Evolutionary conservation across 2,113 vertebrate species (phyloP), one percentile per base, ranked within the genome.

Genomic region (Ammodytes marinus): DNA sequence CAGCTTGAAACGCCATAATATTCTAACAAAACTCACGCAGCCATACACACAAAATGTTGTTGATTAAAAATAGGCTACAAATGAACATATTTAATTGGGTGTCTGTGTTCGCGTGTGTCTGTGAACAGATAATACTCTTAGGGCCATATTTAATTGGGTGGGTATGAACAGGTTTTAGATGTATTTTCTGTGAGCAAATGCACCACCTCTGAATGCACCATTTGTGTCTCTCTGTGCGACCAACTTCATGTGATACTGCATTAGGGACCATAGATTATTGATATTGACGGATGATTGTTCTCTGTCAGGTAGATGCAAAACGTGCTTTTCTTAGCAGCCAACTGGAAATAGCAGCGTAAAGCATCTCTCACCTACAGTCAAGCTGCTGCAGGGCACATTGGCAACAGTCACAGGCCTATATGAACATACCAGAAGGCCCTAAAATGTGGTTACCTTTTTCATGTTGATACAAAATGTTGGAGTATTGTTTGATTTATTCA

Each of bases 291-390:
- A 52, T 37, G 46, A 61, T 71, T 12, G 10, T 27, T 80, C 35
- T 74, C n/a, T 91, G 37, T 57, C 85, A 85, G 37, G 76, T 63
- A 79, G 49, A 74, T 77, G 85, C 17, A 39, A 88, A 88, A 85
- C 67, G 47, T 58, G 12, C 59, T 69, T 78, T 52, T 89, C 60
- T 70, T 61, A 66, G 64, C 50, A 80, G 74, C n/a, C 37, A 63
- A 67, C 69, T 90, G 46, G 57, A 87, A 90, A 89, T 87, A 86
- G 82, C 74, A 79, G 54, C 87, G 61, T 40, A 55, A 89, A 84
- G 82, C 84, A 92, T 88, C 72, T 92, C 77, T 88, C 88, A 90
- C 89, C 83, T 79, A 79, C 60, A 69, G 83, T 74, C 76, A 79
- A 89, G 86, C 64, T 86, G 65, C 68, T 74, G 35, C 11, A 43